Percentiles rank a stretch among this genome's conserved stretches.
Conservation (phyloP, 2,797 vertebrate genomes). For the Dermochelys coriacea region DNA sequence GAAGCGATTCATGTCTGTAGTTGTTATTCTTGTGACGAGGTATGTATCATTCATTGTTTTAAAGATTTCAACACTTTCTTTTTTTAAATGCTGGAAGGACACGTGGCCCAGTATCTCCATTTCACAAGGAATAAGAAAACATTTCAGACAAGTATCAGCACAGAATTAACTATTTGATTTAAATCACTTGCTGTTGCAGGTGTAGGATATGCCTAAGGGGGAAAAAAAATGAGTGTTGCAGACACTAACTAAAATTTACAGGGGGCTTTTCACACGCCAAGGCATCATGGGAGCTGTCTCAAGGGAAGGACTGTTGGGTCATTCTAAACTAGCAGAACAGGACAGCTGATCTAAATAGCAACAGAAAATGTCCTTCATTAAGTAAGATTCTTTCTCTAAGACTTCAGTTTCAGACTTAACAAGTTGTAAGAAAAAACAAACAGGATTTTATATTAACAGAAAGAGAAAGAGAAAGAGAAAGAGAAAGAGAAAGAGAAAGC, state of each 20-base stretch:
- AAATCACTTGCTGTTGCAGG: neutral
- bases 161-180: neutral
- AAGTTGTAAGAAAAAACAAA: neutral
- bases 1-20: neutral
- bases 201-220: neutral
- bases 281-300: neutral
- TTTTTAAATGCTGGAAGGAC: neutral
- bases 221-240: rapidly evolving
- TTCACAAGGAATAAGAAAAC: neutral
- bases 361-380: neutral
- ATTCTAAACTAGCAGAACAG: neutral
- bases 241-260: neutral
- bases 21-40: neutral
- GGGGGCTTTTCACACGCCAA: neutral
- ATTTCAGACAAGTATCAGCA: neutral
- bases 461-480: neutral
- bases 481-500: neutral
- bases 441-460: neutral
- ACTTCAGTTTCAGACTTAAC: neutral
- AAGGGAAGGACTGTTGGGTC: neutral
- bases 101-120: neutral
- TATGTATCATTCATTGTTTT: neutral
- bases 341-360: neutral
- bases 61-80: neutral
- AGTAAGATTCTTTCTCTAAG: neutral